Conservation (phyloP, 2,888 invertebrate species). For the Oeneis ivallda region DNA sequence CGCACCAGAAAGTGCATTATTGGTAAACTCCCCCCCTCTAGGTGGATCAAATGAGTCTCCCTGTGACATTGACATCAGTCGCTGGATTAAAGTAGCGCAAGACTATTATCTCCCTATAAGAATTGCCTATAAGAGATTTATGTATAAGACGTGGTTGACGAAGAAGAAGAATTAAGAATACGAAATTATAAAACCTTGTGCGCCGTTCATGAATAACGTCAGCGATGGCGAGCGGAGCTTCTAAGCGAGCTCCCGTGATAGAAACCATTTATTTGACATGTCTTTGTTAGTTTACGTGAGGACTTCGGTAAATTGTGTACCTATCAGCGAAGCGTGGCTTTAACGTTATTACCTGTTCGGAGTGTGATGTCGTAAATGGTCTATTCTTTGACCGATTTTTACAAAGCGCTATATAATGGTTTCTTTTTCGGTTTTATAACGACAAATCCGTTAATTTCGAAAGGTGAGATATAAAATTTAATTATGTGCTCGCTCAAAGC, state of each 20-base stretch:
- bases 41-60: too few species aligned
- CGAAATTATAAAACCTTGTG: too few species aligned
- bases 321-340: background rate
- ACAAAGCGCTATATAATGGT: slow-evolving; percentile 45
- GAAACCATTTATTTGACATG: slow-evolving; percentile 13
- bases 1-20: too few species aligned
- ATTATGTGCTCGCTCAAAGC: slow-evolving; percentile 38
- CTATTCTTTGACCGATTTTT: slow-evolving; percentile 59
- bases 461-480: slow-evolving; percentile 41
- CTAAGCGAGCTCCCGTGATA: background rate
- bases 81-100: too few species aligned
- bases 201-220: background rate
- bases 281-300: slow-evolving; percentile 15
- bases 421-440: slow-evolving; percentile 46
- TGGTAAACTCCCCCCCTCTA: background rate
- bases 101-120: too few species aligned
- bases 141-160: too few species aligned
- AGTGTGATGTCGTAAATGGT: slow-evolving; percentile 66
- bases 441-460: slow-evolving; percentile 41
- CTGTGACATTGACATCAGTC: too few species aligned
- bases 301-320: background rate
- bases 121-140: too few species aligned
- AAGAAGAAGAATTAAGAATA: too few species aligned
- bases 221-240: background rate
- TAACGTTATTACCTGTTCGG: slow-evolving; percentile 47